A percentile compares a stretch with the other conserved stretches of the same genome.
These are phyloP conservation scores for Epirrhoe tristata DNA, from an alignment of 2,888 invertebrate genomes.

Conservation along the genomic window DNA sequence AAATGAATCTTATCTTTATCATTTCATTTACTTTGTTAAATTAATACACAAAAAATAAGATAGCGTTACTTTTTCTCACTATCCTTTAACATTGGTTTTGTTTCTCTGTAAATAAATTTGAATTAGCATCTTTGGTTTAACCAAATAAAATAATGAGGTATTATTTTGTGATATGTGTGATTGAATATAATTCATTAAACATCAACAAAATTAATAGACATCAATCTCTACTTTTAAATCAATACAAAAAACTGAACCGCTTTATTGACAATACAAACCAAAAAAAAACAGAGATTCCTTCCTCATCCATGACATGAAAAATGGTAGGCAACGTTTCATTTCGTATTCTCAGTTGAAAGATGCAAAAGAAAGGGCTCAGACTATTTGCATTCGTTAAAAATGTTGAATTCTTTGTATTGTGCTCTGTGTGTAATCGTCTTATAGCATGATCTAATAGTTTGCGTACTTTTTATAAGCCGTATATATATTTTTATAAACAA, in stretches of 20 bases:
- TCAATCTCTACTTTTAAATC: too few species aligned
- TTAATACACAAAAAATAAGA: too few species aligned
- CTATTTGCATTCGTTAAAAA: slow-evolving; percentile 85
- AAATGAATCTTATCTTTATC: too few species aligned
- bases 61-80: too few species aligned
- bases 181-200: too few species aligned
- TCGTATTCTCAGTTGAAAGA: slow-evolving; percentile 74
- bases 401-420: slow-evolving; percentile 80
- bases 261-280: background rate
- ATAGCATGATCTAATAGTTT: slow-evolving; percentile 51
- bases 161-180: too few species aligned
- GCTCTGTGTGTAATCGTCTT: slow-evolving; percentile 75
- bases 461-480: slow-evolving; percentile 12
- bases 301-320: slow-evolving; percentile 61
- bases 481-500: background rate
- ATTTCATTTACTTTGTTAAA: too few species aligned
- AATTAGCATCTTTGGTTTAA: too few species aligned
- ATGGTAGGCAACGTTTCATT: slow-evolving; percentile 74
- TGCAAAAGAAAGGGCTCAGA: slow-evolving; percentile 78
- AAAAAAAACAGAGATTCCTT: slow-evolving; percentile 36
- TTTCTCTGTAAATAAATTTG: too few species aligned
- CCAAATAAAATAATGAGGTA: too few species aligned
- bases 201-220: too few species aligned
- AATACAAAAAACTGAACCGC: background rate
- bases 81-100: too few species aligned